Evolutionary conservation across 2,113 vertebrate species (phyloP).

Genomic region (Ammodytes marinus): DNA sequence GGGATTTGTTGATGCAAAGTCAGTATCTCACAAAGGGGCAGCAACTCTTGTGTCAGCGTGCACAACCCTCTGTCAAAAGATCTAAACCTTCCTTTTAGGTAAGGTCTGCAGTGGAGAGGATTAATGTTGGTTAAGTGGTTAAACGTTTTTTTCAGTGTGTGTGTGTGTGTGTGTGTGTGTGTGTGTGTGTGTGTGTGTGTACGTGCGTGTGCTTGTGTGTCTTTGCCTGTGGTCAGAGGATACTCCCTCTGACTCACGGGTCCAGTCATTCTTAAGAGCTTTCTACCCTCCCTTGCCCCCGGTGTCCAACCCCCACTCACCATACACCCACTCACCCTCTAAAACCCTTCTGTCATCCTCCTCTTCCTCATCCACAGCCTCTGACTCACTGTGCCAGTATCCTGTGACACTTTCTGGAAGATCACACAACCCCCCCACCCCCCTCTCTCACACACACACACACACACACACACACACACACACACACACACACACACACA

Average conservation of each 20-base stretch:
- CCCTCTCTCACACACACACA: constrained; percentile 19
- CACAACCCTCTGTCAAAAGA: neutral
- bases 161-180: constrained; percentile 2
- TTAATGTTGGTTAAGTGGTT: neutral
- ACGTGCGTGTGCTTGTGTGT: constrained; percentile 15
- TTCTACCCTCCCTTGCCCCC: constrained; percentile 24
- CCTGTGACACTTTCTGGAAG: constrained; percentile 71
- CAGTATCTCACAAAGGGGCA: neutral
- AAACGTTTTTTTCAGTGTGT: neutral
- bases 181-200: constrained; percentile 1
- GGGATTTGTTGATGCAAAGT: neutral
- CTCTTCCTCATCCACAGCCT: constrained; percentile 51
- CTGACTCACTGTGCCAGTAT: constrained; percentile 82
- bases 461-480: constrained; percentile 20
- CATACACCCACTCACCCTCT: constrained; percentile 22
- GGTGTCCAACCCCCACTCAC: neutral
- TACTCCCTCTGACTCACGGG: constrained; percentile 79
- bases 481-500: constrained; percentile 40
- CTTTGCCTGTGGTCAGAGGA: constrained; percentile 42
- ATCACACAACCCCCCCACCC: constrained; percentile 44
- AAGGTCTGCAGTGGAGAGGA: neutral
- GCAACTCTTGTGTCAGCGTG: neutral
- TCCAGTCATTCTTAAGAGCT: constrained; percentile 55
- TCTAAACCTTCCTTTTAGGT: neutral
- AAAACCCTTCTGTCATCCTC: constrained; percentile 38